Evolutionary conservation across 2,888 invertebrate genomes (phyloP), one percentile per base, ranked within the genome.

Genomic region (Craniophora ligustri): DNA sequence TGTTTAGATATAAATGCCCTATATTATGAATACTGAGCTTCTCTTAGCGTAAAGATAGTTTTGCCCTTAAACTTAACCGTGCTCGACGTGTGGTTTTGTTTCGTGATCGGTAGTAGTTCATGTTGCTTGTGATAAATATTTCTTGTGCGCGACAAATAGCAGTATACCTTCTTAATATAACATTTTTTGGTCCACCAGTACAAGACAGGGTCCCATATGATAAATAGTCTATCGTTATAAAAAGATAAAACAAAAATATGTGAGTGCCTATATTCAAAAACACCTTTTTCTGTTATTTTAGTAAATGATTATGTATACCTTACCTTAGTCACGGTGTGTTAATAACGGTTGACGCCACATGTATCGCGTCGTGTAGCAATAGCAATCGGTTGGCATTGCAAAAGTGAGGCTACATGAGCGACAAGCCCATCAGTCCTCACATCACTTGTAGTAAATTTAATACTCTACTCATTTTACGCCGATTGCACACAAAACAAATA

Each of bases 361-460:
- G 14, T 11, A 26, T 15, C 32, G 31, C 73, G 53, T 15, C 32
- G 31, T 69, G 53, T 19, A 39, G 53, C 49, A 69, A 64, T 19
- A 39, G 53, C 49, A 69, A 64, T 53, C 32, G 18, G 31, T 49
- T 35, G 23, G 42, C 34, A 55, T 68, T 57, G 48, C 63, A 47
- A 58, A 67, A 63, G 15, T 44, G 38, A n/a, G n/a, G n/a, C n/a
- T n/a, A n/a, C 47, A 49, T 44, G 38, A 31, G 36, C 38, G 42
- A 45, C 30, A 44, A 30, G 34, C 31, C 15, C 19, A 16, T 21
- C n/a, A 15, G 21, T 31, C 18, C 18, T 14, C 16, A 11, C 23
- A 15, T 13, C 21, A 8, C n/a, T 64, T 14, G 10, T 38, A 11
- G 10, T 5, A 23, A 19, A 26, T 11, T 19, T 11, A 6, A 18